Evolutionary conservation across 2,113 vertebrate genomes (phyloP).

Genomic region (Columbina picui): DNA sequence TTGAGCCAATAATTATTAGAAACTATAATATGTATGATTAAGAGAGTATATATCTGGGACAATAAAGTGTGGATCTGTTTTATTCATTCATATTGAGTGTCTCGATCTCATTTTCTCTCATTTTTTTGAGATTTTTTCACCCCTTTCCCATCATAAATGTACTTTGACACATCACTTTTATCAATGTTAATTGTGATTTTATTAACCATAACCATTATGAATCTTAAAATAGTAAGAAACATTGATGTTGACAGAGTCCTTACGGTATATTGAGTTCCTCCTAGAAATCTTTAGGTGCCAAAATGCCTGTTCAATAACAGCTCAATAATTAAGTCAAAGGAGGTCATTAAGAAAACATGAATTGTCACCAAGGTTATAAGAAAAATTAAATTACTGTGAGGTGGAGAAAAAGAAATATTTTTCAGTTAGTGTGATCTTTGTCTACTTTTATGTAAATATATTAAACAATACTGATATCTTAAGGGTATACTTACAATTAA

Average conservation of each 20-base stretch:
- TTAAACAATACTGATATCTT: neutral
- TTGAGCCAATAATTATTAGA: too few species aligned
- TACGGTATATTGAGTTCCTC: neutral
- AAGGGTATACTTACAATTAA: neutral
- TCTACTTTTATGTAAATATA: neutral
- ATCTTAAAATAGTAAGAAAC: neutral
- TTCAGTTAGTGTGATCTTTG: neutral
- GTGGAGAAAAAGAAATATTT: neutral
- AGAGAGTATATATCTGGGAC: too few species aligned
- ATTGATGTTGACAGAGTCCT: neutral
- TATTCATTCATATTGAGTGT: too few species aligned
- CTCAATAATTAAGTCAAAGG: neutral
- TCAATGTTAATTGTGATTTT: neutral
- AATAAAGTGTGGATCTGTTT: too few species aligned
- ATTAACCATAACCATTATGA: neutral
- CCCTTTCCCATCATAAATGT: too few species aligned
- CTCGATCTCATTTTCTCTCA: too few species aligned
- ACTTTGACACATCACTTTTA: neutral
- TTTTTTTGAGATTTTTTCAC: too few species aligned
- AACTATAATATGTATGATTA: too few species aligned
- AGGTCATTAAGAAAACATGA: neutral
- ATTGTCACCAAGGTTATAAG: neutral
- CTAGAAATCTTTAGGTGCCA: neutral
- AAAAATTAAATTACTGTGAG: neutral
- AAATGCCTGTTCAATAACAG: neutral